Base-by-base conservation (phyloP, 2,888 invertebrate genomes). In the Hirtodrosophila histrioides region DNA sequence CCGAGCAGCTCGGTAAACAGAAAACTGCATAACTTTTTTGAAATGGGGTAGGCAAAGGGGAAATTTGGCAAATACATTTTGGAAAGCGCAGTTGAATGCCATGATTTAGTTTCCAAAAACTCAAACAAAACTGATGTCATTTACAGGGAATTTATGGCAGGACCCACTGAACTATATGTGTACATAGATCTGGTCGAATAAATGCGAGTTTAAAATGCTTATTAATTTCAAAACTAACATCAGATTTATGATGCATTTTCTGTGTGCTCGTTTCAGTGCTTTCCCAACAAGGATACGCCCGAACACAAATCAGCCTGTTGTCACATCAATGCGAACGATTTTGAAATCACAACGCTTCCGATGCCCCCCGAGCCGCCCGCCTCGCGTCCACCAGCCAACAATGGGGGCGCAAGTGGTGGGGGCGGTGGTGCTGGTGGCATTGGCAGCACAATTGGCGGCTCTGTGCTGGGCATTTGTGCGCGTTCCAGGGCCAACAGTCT, bases 281-380 rank as follows among this genome's bases (percentile, higher is more conserved):
- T 91, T 67, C 89, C 91, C 78, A 85, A 87, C 62, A 89, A 91
- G 68, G 91, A 89, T 31, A 86, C 89, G 54, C 89, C 91, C 64
- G 90, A 91, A 73, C 91, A 89, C 77, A 92, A 92, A 88, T 89
- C 91, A 70, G 89, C 90, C 69, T 86, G 86, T 88, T 86, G 86
- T 88, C 86, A 86, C 86, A 86, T 88, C 84, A 86, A 84, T 79
- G 91, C 92, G 69, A 90, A 91, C 49, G 92, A 92, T 88, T 91
- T 91, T 70, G 92, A 92, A 88, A 90, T 90, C 76, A 91, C 90
- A 68, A 86, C 91, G 48, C 76, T 92, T 62, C 91, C 92, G 55
- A 77, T 91, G 82, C 91, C 92, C 41, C 92, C 92, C 24, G 91
- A 91, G 66, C 91, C 92, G 45, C 91, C 91, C 44, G 76, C 90